These are phyloP conservation scores for Andrena dorsata DNA, from an alignment of 2,888 invertebrate genomes.

Conservation along the genomic window DNA sequence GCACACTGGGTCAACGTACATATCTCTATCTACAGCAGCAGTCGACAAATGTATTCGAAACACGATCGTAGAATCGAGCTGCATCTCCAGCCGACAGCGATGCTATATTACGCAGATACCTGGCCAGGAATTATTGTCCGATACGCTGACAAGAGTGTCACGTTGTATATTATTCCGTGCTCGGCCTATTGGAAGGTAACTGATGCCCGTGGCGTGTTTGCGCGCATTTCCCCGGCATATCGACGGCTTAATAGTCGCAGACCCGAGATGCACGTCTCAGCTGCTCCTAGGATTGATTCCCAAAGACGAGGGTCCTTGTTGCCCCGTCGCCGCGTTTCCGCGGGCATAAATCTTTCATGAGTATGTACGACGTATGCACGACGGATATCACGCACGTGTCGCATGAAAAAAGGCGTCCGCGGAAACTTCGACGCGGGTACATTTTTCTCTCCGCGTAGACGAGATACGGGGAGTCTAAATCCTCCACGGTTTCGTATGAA, in stretches of 20 bases:
- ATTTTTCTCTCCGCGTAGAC: constrained; percentile 27
- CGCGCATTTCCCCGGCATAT: background rate
- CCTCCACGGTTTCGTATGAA: constrained; percentile 43
- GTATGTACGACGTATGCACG: constrained; percentile 37
- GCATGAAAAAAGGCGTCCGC: constrained; percentile 20
- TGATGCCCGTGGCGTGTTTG: constrained; percentile 55
- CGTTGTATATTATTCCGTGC: constrained; percentile 72
- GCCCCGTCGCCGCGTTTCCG: constrained; percentile 46
- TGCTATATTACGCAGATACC: constrained; percentile 65
- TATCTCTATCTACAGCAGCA: constrained; percentile 17
- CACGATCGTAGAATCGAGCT: constrained; percentile 14
- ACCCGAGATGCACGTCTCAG: constrained; percentile 11
- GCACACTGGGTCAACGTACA: background rate
- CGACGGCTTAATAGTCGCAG: constrained; percentile 18
- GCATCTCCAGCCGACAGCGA: constrained; percentile 10
- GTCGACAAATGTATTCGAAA: constrained; percentile 26
- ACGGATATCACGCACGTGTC: constrained; percentile 34
- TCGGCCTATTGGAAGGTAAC: constrained; percentile 71
- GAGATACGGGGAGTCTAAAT: constrained; percentile 34
- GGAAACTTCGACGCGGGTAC: constrained; percentile 46
- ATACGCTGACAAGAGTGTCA: constrained; percentile 72
- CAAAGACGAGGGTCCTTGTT: constrained; percentile 51
- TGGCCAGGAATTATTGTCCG: constrained; percentile 72
- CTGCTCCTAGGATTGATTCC: constrained; percentile 57
- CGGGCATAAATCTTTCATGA: constrained; percentile 72